These are phyloP conservation scores for Myopa testacea DNA, from an alignment of 2,888 invertebrate genomes.

Conservation along the genomic window DNA sequence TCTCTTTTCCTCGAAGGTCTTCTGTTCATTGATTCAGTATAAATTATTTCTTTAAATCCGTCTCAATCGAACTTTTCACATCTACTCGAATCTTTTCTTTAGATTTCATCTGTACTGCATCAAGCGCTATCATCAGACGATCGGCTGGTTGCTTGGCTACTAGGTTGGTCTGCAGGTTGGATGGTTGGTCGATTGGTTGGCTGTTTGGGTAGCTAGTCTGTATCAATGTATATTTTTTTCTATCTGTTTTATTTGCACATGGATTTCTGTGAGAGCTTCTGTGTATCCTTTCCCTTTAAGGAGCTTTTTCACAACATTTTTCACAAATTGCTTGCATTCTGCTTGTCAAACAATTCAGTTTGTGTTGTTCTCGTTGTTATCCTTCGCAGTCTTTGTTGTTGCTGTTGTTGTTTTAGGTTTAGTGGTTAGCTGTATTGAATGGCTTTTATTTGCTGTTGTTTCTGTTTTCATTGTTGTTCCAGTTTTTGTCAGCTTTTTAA, in stretches of 20 bases:
- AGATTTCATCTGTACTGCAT: not conserved
- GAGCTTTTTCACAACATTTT: constrained; percentile 29
- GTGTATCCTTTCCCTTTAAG: constrained; percentile 36
- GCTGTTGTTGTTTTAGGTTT: constrained; percentile 4
- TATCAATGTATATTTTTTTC: not conserved
- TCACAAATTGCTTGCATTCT: constrained; percentile 25
- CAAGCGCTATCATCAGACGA: not conserved
- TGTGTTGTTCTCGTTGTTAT: not conserved
- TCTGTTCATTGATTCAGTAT: not conserved
- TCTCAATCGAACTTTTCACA: constrained; percentile 32
- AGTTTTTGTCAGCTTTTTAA: not conserved
- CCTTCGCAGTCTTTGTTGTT: not conserved
- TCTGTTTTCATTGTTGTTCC: not conserved
- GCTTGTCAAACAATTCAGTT: constrained; percentile 25
- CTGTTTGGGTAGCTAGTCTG: constrained; percentile 1
- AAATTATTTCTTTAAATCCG: constrained; percentile 17
- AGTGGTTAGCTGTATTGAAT: not conserved
- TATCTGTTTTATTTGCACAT: constrained; percentile 2
- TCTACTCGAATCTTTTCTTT: constrained; percentile 23
- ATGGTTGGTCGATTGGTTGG: not conserved
- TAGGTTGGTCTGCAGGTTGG: not conserved
- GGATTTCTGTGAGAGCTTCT: constrained; percentile 6
- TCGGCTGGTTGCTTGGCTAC: not conserved
- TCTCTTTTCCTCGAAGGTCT: no score
- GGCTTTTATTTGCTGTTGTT: not conserved